These are phyloP conservation scores for Hybos culiciformis DNA, from an alignment of 2,888 invertebrate species.

Conservation along the genomic window DNA sequence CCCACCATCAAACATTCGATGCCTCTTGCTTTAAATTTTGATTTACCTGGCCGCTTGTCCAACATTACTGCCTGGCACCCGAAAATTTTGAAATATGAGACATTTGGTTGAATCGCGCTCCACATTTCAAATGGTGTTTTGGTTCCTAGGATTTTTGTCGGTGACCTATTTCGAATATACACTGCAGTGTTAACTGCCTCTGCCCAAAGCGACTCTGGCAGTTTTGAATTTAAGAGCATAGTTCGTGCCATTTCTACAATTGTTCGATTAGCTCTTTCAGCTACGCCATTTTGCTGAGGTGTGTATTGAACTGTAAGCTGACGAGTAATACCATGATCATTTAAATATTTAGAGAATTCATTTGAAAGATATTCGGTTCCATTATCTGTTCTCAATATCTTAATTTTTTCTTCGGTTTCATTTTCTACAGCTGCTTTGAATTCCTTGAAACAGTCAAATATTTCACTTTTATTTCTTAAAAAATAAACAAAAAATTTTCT, in stretches of 20 bases:
- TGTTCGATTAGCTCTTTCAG: slow-evolving; percentile 12
- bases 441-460: slow-evolving; percentile 8
- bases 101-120: slow-evolving; percentile 13
- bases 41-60: slow-evolving; percentile 20
- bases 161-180: slow-evolving; percentile 16
- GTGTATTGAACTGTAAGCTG: slow-evolving; percentile 6
- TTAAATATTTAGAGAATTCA: background rate
- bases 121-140: slow-evolving; percentile 26
- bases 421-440: slow-evolving; percentile 10
- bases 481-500: slow-evolving; percentile 11
- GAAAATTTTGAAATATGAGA: slow-evolving; percentile 21
- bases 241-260: slow-evolving; percentile 18
- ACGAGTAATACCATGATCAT: background rate
- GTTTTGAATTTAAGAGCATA: slow-evolving; percentile 16
- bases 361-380: slow-evolving; percentile 4
- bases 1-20: slow-evolving; percentile 16
- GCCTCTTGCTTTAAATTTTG: slow-evolving; percentile 23
- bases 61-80: slow-evolving; percentile 23
- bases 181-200: slow-evolving; percentile 24
- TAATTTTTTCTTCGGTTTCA: slow-evolving; percentile 9
- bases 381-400: slow-evolving; percentile 7
- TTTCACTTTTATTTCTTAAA: slow-evolving; percentile 12
- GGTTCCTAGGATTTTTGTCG: slow-evolving; percentile 3
- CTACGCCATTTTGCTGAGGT: slow-evolving; percentile 14
- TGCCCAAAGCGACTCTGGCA: slow-evolving; percentile 24